Base-by-base conservation (phyloP, 2,797 vertebrate genomes). In the Chrysolophus pictus region DNA sequence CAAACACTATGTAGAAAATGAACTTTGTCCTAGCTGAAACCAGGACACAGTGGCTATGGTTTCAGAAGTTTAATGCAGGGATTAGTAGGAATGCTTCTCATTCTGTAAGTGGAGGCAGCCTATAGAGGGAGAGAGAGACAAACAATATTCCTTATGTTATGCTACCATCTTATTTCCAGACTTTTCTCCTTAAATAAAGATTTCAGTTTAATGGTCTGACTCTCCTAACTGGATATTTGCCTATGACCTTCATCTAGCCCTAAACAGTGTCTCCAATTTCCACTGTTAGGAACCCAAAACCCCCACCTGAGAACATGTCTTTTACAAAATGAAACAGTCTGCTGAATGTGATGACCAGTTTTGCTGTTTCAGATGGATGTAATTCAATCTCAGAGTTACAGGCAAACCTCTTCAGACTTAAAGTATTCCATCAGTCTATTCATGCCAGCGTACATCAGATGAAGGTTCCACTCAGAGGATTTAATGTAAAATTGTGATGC, bases 31-130 rank as follows among this genome's bases (percentile, higher is more conserved):
- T 10, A 56, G 55, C 29, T 56, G 31, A 56, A n/a, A 56, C 31
- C 7, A n/a, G 31, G 31, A 56, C 55, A 56, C 31, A 53, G 28
- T 53, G 51, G 51, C 55, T 56, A n/a, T 11, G 33, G 63, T 33
- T 77, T 77, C 73, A 53, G 77, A 83, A 58, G 2, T 70, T 90
- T 67, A 77, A 69, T 78, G 35, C 59, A 65, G 16, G n/a, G 51
- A 84, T 77, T 89, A 75, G 28, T n/a, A 77, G 44, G n/a, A 26
- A 85, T 70, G n/a, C 33, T 92, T 91, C 76, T 85, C 55, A 58
- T 93, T 92, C 87, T 84, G 89, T 84, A 75, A 56, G n/a, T 69
- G 46, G n/a, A 11, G 58, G 14, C n/a, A 83, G 67, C 75, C 51
- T 33, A 71, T 42, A 42, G 15, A 41, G 41, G 16, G 15, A 42